Base-by-base conservation (phyloP, 2,113 vertebrate genomes). In the Zapornia atra region DNA sequence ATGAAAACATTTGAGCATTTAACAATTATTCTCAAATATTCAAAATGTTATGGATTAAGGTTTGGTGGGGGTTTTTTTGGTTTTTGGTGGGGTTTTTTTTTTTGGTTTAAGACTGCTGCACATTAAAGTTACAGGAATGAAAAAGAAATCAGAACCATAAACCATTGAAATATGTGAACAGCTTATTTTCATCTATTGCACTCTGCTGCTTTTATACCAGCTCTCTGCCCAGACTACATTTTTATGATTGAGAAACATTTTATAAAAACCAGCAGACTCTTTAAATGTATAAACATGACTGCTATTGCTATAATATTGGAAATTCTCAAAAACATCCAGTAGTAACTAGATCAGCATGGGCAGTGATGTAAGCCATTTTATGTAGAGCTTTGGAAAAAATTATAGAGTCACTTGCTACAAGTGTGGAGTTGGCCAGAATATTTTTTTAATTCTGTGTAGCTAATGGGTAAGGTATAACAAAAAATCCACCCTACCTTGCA, bases 321-420 rank as follows among this genome's bases (percentile, higher is more conserved):
- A 96, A 96, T 88, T 86, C 31, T 95, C 72, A 90, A 94, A 88
- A 86, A 83, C 36, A 90, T 72, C 44, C 83, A 92, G 54, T 64
- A 83, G 60, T 96, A 95, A 96, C 82, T 86, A 82, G 71, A 94
- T 95, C 83, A 94, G 69, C 50, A 91, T 93, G 92, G 76, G 42
- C 75, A 86, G 86, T 59, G 68, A 90, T 91, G 64, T 75, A 65
- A 95, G 20, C 18, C 38, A 70, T 91, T 96, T 96, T 90, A 51
- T 90, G 29, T 9, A 79, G 53, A 71, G 34, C 77, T 83, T 69
- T 91, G 94, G 93, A 91, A 92, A 92, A 90, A 86, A 64, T 21
- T 57, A 87, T 40, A 66, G 69, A 83, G 82, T 68, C 63, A 26
- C 26, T 93, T 84, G 34, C 56, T 93, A 64, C 53, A 84, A 66